Evolutionary conservation across 2,888 invertebrate genomes (phyloP).

Genomic region (Torymus auratus): DNA sequence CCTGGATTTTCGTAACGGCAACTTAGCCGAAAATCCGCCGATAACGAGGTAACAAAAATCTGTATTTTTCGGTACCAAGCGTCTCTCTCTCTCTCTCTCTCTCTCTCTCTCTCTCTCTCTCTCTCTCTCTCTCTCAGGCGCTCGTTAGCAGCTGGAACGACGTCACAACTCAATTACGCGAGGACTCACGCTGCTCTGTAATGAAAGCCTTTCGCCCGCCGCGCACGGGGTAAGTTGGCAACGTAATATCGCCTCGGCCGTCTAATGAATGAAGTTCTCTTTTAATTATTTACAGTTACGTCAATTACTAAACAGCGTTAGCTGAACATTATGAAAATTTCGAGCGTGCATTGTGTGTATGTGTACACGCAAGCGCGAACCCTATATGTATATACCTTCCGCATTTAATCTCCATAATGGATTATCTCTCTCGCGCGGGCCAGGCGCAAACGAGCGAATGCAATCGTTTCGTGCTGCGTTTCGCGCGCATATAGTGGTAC

Average conservation of each 20-base stretch:
- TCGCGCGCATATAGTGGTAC: no score
- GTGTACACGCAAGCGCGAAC: background rate
- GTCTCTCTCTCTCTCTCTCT: background rate
- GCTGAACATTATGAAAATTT: conserved; percentile 12
- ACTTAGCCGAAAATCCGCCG: conserved; percentile 6
- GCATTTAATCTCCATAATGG: conserved; percentile 42
- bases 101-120: no score
- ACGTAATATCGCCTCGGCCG: conserved; percentile 15
- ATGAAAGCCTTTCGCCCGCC: conserved; percentile 15
- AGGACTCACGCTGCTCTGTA: background rate
- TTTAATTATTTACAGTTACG: conserved; percentile 57
- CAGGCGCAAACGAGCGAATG: conserved; percentile 19
- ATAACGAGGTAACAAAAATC: conserved; percentile 50
- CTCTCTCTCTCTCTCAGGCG: no score
- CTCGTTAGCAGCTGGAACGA: conserved; percentile 42
- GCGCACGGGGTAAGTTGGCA: conserved; percentile 4
- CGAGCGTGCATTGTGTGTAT: background rate
- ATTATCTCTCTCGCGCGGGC: conserved; percentile 25
- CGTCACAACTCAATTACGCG: conserved; percentile 42
- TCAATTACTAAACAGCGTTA: conserved; percentile 48
- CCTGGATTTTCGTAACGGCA: no score
- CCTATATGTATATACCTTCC: background rate
- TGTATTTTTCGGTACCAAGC: background rate
- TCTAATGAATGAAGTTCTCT: conserved; percentile 46
- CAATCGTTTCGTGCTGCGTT: conserved; percentile 22